phyloP scores from a whole-genome alignment of 2,113 vertebrate genomes.

The Psephotus haematonotus region DNA sequence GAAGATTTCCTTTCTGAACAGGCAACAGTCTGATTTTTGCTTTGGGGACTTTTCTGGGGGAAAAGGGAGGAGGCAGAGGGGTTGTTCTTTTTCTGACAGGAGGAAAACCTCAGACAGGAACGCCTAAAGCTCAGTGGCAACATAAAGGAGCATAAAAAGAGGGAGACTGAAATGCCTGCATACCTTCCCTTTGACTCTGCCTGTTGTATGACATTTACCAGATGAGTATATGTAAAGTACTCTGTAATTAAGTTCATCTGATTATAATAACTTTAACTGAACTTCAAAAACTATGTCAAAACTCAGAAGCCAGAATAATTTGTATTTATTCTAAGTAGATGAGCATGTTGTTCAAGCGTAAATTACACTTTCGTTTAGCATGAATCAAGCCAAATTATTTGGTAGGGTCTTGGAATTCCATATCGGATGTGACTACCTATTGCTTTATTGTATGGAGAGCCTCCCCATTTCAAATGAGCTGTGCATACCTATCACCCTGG shows the following conservation, averaged over 20 bases:
- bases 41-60: background rate
- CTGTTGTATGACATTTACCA: constrained; percentile 48
- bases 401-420: background rate
- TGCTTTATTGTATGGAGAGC: background rate
- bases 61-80: background rate
- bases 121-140: background rate
- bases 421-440: background rate
- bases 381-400: background rate
- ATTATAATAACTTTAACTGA: constrained; percentile 45
- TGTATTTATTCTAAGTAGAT: constrained; percentile 53
- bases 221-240: constrained; percentile 40
- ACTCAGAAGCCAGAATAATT: constrained; percentile 55
- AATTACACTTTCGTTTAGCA: background rate
- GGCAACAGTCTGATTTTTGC: background rate
- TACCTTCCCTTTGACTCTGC: constrained; percentile 29
- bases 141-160: background rate
- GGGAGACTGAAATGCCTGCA: constrained; percentile 1
- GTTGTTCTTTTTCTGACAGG: background rate
- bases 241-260: constrained; percentile 54
- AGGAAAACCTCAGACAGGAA: background rate
- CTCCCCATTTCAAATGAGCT: accelerated
- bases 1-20: background rate
- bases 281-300: constrained; percentile 55
- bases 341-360: background rate
- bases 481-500: background rate